Base-by-base conservation (phyloP, 2,113 vertebrate species). In the Donacobius atricapilla region DNA sequence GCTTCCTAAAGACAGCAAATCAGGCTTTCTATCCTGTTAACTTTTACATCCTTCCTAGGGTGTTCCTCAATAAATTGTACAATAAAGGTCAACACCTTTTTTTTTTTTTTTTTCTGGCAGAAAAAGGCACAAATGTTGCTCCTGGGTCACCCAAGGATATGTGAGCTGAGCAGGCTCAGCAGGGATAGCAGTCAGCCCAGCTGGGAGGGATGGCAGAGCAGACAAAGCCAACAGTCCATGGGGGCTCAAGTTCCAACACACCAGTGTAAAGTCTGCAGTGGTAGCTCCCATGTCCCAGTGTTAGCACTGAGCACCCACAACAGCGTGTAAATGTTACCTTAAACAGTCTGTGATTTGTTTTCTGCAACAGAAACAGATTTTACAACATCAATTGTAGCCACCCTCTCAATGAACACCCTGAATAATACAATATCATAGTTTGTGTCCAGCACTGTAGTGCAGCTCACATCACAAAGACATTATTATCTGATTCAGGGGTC, bases 271-370 rank as follows among this genome's bases (percentile, higher is more conserved):
- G 24, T 7, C 66, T 54, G 70, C 23, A 51, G 6, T 20, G 4
- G 4, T 2, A 24, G 16, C 21, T 63, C 54, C 33, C 47, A 19
- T 42, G 79, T 45, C 39, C 20, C 21, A 21, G 7, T 8, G 28
- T 7, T 23, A 37, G 11, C 65, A n/a, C 47, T 40, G 44, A 80
- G 71, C 42, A 31, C 30, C 30, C 14, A 28, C 11, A 30, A 7
- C 13, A 33, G 44, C 53, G 15, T 1, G 1, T 0, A 39, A 56
- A 63, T 33, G 8, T 12, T 22, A 24, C 0, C 0, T 9, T 53
- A 24, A 63, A 45, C 10, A 53, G 10, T 4, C 39, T 21, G 15
- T 57, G 37, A 58, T 50, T 66, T 80, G 40, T 47, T 54, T 82
- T 25, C 57, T 79, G 37, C n/a, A 53, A 10, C 6, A 24, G 68